A percentile compares a stretch with the other conserved stretches of the same genome.
Conservation (phyloP, 1,140 invertebrate genomes). For the Rhysida immarginata region DNA sequence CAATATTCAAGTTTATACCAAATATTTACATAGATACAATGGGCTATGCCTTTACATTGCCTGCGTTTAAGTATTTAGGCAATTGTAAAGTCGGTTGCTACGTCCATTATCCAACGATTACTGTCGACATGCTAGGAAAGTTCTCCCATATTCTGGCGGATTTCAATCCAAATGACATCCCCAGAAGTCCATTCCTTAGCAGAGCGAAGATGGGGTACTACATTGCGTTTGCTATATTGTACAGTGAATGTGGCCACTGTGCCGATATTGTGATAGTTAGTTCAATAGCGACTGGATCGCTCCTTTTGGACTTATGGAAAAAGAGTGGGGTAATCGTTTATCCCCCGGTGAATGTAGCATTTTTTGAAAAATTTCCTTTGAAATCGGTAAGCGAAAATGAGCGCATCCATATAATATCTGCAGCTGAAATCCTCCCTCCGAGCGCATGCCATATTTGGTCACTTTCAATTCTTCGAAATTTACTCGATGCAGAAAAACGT, state of each 20-base stretch:
- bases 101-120: conserved; percentile 94
- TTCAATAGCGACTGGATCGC: conserved; percentile 88
- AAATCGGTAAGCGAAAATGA: conserved; percentile 82
- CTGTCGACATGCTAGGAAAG: conserved; percentile 74
- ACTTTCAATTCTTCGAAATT: no score
- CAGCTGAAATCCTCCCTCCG: conserved; percentile 12
- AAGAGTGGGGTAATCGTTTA: conserved; percentile 63
- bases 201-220: conserved; percentile 78
- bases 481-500: no score
- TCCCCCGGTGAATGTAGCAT: conserved; percentile 78
- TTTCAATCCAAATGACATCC: conserved; percentile 61
- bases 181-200: conserved; percentile 64
- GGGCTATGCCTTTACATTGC: conserved; percentile 86
- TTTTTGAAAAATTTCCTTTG: conserved; percentile 48
- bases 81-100: conserved; percentile 65
- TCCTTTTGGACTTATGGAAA: conserved; percentile 75
- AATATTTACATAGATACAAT: conserved; percentile 92
- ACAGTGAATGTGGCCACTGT: conserved; percentile 63
- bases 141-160: conserved; percentile 51
- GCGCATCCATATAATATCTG: conserved; percentile 32
- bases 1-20: conserved; percentile 46
- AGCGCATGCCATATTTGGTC: no score
- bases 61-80: conserved; percentile 70
- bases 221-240: conserved; percentile 71
- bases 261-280: conserved; percentile 88